Conservation (phyloP, 2,113 vertebrate genomes). For the Anarhynchus alexandrinus region DNA sequence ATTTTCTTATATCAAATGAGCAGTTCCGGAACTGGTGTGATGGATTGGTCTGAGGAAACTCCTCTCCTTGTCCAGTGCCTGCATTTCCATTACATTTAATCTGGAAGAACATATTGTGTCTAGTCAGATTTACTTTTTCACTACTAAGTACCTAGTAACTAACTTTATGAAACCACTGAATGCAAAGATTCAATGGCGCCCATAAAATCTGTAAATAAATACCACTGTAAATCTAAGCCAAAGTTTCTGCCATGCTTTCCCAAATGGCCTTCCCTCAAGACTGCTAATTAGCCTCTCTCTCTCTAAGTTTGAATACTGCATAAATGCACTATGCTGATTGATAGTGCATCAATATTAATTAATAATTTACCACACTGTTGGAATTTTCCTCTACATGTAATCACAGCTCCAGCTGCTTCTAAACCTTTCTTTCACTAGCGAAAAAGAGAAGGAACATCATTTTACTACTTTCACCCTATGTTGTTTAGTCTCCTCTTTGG, state of each 20-base stretch:
- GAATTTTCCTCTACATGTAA: constrained; percentile 61
- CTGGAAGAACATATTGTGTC: neutral
- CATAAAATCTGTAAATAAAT: constrained; percentile 18
- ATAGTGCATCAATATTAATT: constrained; percentile 66
- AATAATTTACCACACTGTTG: constrained; percentile 69
- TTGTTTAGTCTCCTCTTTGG: neutral
- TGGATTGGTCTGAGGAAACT: neutral
- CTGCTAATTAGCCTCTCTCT: constrained; percentile 52
- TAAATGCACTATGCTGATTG: constrained; percentile 61
- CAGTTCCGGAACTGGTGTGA: neutral
- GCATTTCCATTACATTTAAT: neutral
- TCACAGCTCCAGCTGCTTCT: constrained; percentile 56
- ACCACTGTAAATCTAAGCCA: neutral
- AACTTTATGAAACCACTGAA: neutral
- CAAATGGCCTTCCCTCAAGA: constrained; percentile 19
- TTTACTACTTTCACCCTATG: neutral
- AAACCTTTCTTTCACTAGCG: neutral
- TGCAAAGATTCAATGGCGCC: neutral
- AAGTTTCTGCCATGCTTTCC: constrained; percentile 11
- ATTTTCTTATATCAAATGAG: neutral
- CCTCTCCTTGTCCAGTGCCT: neutral
- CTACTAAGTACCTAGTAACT: neutral
- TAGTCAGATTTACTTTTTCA: neutral
- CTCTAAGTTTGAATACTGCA: constrained; percentile 46
- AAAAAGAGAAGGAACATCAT: neutral